phyloP scores from a whole-genome alignment of 2,888 invertebrate species.

The Heteropelma amictum region DNA sequence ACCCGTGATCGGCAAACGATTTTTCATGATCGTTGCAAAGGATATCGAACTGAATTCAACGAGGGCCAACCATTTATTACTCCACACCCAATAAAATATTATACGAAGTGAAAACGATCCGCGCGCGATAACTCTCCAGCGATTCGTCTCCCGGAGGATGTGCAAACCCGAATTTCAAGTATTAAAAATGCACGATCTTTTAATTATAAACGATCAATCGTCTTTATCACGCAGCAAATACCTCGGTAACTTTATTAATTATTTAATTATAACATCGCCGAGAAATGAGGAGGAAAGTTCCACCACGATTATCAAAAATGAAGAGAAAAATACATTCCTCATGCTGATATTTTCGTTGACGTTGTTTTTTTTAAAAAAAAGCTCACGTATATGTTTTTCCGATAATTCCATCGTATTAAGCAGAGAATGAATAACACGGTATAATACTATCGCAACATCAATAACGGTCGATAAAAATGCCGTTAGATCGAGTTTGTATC shows the following conservation, averaged over 20 bases:
- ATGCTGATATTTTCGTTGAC: neutral
- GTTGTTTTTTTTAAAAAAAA: neutral
- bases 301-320: too few species aligned
- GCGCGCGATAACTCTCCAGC: neutral
- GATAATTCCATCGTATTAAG: too few species aligned
- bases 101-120: conserved; percentile 8
- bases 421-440: too few species aligned
- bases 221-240: too few species aligned
- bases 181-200: neutral
- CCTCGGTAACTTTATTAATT: too few species aligned
- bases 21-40: conserved; percentile 36
- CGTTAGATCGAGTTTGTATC: neutral
- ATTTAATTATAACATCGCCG: too few species aligned
- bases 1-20: conserved; percentile 35
- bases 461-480: neutral
- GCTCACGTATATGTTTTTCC: neutral
- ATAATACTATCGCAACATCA: neutral
- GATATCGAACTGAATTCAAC: conserved; percentile 11
- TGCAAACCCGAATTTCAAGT: neutral
- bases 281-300: too few species aligned
- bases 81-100: conserved; percentile 41
- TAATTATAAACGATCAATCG: too few species aligned
- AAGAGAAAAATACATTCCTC: too few species aligned
- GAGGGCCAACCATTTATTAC: conserved; percentile 19
- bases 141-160: neutral